Evolutionary conservation across 2,113 vertebrate genomes (phyloP), one percentile per base, ranked within the genome.

Genomic region (Cheilinus undulatus): DNA sequence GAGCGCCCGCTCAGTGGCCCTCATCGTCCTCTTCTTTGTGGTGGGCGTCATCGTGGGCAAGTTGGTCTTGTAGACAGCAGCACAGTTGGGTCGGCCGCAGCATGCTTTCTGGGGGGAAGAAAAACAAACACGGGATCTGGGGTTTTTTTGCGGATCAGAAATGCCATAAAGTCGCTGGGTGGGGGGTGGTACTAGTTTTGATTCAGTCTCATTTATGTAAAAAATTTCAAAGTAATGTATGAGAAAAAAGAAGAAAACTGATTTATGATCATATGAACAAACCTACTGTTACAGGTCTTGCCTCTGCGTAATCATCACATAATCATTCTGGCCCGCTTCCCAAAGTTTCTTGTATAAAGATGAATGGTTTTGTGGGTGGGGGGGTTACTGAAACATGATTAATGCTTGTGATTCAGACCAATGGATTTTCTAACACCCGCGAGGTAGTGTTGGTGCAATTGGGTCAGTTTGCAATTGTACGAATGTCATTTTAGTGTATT

Each of bases 41-140:
- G 89, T 99, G 32, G 97, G 97, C 45, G 94, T 97, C 86, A 96
- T 98, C 81, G 90, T 98, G 84, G 97, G 97, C 90, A 98, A 98
- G 92, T 94, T 99, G 85, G 94, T 96, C 90, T 96, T 99, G 96
- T 99, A 99, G 91, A 95, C 88, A 74, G 57, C 75, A 65, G 65
- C 19, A 28, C 73, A 63, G 58, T 75, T 34, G 0, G 51, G 81
- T 73, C n/a, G 30, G 76, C 69, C 23, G 52, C 78, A 88, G 96
- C 96, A 95, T 96, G 96, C 93, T 87, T 86, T 78, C 78, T 87
- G 26, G 69, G 86, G 85, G 75, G 80, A 90, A 84, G 84, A 88
- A 57, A 85, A 89, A 87, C 56, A 83, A 89, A 91, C 59, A 81
- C 77, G 73, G 86, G 89, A 86, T 90, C 77, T 81, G 91, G 94